A percentile compares a stretch with the other conserved stretches of the same genome.
Evolutionary conservation across 2,888 invertebrate genomes (phyloP).

Genomic region (Ceriagrion tenellum): DNA sequence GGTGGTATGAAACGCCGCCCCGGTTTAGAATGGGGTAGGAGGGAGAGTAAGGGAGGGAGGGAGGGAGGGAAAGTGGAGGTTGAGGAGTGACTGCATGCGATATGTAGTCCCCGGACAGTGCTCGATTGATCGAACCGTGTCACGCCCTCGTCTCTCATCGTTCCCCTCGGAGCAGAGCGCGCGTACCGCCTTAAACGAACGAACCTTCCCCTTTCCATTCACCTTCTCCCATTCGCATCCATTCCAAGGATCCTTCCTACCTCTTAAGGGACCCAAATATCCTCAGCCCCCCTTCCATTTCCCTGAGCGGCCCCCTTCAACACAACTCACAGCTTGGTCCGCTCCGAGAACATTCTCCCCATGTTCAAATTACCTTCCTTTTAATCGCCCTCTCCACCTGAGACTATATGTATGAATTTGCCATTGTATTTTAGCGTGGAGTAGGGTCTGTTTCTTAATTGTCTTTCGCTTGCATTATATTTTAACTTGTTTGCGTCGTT

Average conservation of each 20-base stretch:
- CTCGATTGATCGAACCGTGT: constrained; percentile 65
- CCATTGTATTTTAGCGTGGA: too few relatives aligned
- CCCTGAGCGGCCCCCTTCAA: too few relatives aligned
- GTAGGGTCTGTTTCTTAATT: too few relatives aligned
- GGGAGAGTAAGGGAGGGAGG: neutral
- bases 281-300: too few relatives aligned
- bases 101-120: constrained; percentile 52
- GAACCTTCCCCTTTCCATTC: constrained; percentile 12
- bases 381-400: too few relatives aligned
- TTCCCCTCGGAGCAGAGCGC: neutral
- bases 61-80: neutral
- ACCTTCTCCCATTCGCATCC: neutral
- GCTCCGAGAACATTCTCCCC: too few relatives aligned
- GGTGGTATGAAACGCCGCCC: neutral
- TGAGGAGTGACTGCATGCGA: neutral
- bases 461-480: too few relatives aligned
- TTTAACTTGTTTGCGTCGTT: too few relatives aligned
- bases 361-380: too few relatives aligned
- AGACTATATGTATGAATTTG: too few relatives aligned
- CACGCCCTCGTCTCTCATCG: constrained; percentile 38
- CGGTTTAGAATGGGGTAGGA: neutral
- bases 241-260: constrained; percentile 12
- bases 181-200: neutral
- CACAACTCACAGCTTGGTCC: too few relatives aligned
- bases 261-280: too few relatives aligned